Conservation (phyloP, 1,140 invertebrate genomes). For the Kradibia gibbosae region DNA sequence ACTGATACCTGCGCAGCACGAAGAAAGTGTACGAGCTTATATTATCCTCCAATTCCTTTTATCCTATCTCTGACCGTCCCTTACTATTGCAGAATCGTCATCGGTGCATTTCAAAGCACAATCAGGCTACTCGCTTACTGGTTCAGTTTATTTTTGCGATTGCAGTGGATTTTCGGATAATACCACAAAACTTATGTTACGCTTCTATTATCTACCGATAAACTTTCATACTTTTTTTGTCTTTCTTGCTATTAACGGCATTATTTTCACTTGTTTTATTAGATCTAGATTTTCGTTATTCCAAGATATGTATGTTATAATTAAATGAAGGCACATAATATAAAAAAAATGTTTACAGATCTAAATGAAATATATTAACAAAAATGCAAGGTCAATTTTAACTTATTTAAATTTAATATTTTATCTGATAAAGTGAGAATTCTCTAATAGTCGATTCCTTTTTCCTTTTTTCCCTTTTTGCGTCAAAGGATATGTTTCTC, state of each 20-base stretch:
- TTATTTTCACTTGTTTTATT: background rate
- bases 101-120: background rate
- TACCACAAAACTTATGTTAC: background rate
- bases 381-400: background rate
- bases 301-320: background rate
- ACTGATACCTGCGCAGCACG: constrained; percentile 23
- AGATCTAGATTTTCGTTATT: background rate
- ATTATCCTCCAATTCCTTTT: background rate
- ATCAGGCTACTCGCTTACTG: background rate
- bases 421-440: too few species aligned
- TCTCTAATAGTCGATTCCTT: too few species aligned
- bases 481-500: too few species aligned
- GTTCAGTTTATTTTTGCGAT: constrained; percentile 24
- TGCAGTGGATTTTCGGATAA: constrained; percentile 1
- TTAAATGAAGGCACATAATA: background rate
- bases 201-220: constrained; percentile 21
- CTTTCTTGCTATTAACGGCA: background rate
- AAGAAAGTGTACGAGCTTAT: background rate
- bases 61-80: background rate
- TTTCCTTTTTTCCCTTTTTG: constrained; percentile 3
- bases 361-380: background rate
- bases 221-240: constrained; percentile 21
- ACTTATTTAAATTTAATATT: background rate
- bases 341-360: background rate
- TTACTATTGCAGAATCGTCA: constrained; percentile 13